These are phyloP conservation scores for Stomatorhinus walkeri DNA, from an alignment of 2,797 vertebrate species.

Conservation along the genomic window DNA sequence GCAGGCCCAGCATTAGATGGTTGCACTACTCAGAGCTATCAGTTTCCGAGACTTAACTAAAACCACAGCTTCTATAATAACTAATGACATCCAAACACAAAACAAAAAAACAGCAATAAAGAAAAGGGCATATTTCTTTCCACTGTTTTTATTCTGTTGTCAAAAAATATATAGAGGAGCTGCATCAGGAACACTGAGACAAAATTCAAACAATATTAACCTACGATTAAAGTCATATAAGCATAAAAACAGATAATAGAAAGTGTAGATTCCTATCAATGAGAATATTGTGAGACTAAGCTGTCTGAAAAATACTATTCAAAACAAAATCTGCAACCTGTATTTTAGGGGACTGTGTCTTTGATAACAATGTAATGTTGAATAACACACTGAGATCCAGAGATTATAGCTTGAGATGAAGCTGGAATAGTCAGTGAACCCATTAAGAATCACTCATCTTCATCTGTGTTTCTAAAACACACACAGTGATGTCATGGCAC, in stretches of 20 bases:
- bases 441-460: not conserved
- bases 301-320: not conserved
- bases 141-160: not conserved
- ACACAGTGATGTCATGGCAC: not conserved
- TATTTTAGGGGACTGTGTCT: not conserved
- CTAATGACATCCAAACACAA: conserved; percentile 25
- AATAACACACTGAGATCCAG: not conserved
- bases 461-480: not conserved
- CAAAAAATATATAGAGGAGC: not conserved
- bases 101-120: not conserved
- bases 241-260: not conserved
- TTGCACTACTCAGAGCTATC: conserved; percentile 16
- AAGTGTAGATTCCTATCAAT: not conserved
- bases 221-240: not conserved
- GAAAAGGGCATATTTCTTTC: not conserved
- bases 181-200: not conserved
- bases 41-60: conserved; percentile 25
- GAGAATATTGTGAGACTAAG: not conserved
- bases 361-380: not conserved
- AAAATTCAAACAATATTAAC: not conserved
- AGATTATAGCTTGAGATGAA: not conserved
- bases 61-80: conserved; percentile 44
- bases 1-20: not conserved
- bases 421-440: not conserved
- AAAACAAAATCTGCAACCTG: not conserved